Conservation (phyloP, 37 sponge, comb jelly and placozoan species). For the Cliona cf. orientalis region DNA sequence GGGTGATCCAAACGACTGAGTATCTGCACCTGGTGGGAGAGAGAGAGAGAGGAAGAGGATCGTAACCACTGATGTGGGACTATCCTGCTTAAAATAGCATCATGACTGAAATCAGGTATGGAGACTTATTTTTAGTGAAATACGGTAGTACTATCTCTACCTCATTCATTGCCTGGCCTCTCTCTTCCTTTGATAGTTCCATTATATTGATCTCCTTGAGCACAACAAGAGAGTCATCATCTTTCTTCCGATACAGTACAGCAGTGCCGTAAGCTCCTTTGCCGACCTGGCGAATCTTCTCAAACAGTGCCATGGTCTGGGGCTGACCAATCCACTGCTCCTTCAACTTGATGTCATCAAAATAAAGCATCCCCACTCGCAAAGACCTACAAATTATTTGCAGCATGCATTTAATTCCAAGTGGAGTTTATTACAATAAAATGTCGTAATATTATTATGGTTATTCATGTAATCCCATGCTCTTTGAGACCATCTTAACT, state of each 20-base stretch:
- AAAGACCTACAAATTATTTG: slow-evolving; percentile 6
- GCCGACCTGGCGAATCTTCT: slow-evolving; percentile 82
- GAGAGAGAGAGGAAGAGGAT: not conserved
- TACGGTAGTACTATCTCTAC: slow-evolving; percentile 10
- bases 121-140: not conserved
- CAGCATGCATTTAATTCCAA: not conserved
- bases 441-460: too few species aligned
- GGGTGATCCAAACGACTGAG: slow-evolving; percentile 93
- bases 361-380: slow-evolving; percentile 76
- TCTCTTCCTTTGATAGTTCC: slow-evolving; percentile 82
- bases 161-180: slow-evolving; percentile 83
- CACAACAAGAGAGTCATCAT: slow-evolving; percentile 92
- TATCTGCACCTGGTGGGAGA: slow-evolving; percentile 69
- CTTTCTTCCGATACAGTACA: slow-evolving; percentile 91
- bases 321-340: slow-evolving; percentile 69
- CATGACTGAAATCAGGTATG: not conserved
- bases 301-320: slow-evolving; percentile 66
- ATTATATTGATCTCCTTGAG: slow-evolving; percentile 95
- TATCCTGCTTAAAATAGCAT: not conserved
- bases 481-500: too few species aligned
- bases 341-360: slow-evolving; percentile 75
- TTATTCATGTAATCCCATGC: too few species aligned
- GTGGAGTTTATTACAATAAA: not conserved
- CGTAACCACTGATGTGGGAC: not conserved
- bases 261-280: slow-evolving; percentile 97